Evolutionary conservation across 2,888 invertebrate genomes (phyloP).

Genomic region (Camptogramma bilineatum): DNA sequence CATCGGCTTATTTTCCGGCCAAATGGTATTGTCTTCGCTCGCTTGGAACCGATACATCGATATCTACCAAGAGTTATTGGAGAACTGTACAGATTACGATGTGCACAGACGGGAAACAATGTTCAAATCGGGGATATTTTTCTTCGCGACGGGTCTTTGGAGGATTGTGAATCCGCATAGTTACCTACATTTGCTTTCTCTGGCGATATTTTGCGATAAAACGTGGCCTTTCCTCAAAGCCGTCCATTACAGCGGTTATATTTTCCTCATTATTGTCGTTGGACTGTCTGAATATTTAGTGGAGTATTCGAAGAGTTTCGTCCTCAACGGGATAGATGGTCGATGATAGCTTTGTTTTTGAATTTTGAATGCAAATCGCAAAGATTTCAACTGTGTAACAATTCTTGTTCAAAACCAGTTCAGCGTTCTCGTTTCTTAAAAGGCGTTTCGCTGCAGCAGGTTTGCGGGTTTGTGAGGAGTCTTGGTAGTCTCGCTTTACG

Average conservation of each 20-base stretch:
- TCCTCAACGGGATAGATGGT: constrained; percentile 53
- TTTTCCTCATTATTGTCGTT: constrained; percentile 88
- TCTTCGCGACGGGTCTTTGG: constrained; percentile 90
- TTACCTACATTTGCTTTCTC: constrained; percentile 89
- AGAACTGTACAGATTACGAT: constrained; percentile 84
- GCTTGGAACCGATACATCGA: constrained; percentile 95
- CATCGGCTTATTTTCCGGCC: constrained; percentile 88
- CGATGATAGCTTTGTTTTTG: constrained; percentile 46
- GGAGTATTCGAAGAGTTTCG: constrained; percentile 59
- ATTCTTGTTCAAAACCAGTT: constrained; percentile 25
- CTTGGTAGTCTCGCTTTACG: neutral
- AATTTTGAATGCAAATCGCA: constrained; percentile 6
- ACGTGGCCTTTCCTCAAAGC: constrained; percentile 90
- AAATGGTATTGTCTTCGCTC: constrained; percentile 90
- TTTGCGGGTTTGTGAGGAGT: neutral
- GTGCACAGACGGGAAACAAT: constrained; percentile 83
- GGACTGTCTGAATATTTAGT: constrained; percentile 90
- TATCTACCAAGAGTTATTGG: constrained; percentile 91
- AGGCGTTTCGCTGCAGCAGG: constrained; percentile 3
- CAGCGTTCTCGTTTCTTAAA: constrained; percentile 13
- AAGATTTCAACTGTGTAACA: constrained; percentile 15
- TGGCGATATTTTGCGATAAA: constrained; percentile 93
- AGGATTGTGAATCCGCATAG: constrained; percentile 92
- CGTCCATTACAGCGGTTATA: constrained; percentile 90
- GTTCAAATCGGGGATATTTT: constrained; percentile 90